A percentile compares a stretch with the other conserved stretches of the same genome.
Evolutionary conservation across 2,797 vertebrate species (phyloP).

Genomic region (Hypotaenidia philippensis): DNA sequence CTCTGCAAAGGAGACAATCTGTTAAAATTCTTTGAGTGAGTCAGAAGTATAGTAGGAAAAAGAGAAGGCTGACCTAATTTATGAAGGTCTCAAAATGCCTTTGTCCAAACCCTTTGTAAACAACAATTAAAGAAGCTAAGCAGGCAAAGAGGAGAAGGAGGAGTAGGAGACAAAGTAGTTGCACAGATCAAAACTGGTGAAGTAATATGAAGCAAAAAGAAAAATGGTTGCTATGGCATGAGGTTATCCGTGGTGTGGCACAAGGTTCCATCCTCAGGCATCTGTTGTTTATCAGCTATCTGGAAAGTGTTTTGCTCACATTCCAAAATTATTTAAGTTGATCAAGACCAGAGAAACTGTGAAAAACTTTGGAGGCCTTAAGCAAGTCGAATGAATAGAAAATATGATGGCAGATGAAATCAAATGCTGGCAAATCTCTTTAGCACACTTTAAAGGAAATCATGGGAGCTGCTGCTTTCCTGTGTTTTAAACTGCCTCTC

Average conservation of each 20-base stretch:
- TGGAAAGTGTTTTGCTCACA: slow-evolving; percentile 16
- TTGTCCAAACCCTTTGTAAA: background rate
- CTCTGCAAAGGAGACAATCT: background rate
- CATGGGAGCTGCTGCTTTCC: background rate
- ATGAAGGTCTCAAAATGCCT: background rate
- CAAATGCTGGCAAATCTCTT: slow-evolving; percentile 15
- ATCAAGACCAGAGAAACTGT: slow-evolving; percentile 57
- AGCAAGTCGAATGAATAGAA: slow-evolving; percentile 53
- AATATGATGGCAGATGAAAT: slow-evolving; percentile 32
- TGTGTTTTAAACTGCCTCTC: background rate
- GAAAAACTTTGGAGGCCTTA: slow-evolving; percentile 57
- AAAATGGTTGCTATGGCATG: background rate
- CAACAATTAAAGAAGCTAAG: background rate
- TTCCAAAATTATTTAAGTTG: slow-evolving; percentile 38
- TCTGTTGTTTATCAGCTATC: slow-evolving; percentile 51
- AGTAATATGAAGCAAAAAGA: background rate
- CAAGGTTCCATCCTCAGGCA: background rate
- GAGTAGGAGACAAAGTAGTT: background rate
- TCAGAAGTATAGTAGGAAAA: background rate
- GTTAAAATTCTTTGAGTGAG: background rate
- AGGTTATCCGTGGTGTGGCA: slow-evolving; percentile 25
- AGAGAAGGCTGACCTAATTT: background rate
- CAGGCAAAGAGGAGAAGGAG: background rate
- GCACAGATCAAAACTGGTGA: background rate
- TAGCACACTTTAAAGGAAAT: slow-evolving; percentile 4